Evolutionary conservation across 2,113 vertebrate species (phyloP).

Genomic region (Stegastes partitus): DNA sequence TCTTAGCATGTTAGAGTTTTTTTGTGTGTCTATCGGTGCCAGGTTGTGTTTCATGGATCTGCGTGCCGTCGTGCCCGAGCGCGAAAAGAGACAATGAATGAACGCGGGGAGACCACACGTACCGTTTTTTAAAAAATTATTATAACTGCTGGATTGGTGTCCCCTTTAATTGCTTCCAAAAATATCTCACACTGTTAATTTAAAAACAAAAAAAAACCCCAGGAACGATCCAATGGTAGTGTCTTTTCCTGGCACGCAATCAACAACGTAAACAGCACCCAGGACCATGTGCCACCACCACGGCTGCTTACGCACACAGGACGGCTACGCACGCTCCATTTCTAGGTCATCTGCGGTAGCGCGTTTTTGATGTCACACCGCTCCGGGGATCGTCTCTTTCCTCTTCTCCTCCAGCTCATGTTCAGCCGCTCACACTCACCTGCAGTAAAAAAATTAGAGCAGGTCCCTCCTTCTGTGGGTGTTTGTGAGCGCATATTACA

Average conservation of each 20-base stretch:
- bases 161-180: slow-evolving; percentile 31
- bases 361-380: slow-evolving; percentile 67
- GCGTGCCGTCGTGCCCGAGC: slow-evolving; percentile 16
- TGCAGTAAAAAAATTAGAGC: slow-evolving; percentile 17
- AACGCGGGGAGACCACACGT: slow-evolving; percentile 2
- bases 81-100: slow-evolving; percentile 27
- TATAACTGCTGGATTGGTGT: not conserved
- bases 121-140: not conserved
- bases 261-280: slow-evolving; percentile 45
- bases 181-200: slow-evolving; percentile 4
- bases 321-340: slow-evolving; percentile 61
- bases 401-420: slow-evolving; percentile 31
- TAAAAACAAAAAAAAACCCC: no score
- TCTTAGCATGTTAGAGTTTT: not conserved
- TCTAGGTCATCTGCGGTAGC: slow-evolving; percentile 77
- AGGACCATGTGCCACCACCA: slow-evolving; percentile 45
- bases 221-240: slow-evolving; percentile 31
- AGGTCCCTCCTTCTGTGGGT: slow-evolving; percentile 13
- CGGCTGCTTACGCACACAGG: slow-evolving; percentile 60
- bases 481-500: not conserved
- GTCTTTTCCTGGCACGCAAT: slow-evolving; percentile 35
- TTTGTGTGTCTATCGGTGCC: not conserved
- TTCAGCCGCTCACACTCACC: slow-evolving; percentile 34
- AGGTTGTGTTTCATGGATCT: not conserved
- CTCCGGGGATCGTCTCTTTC: slow-evolving; percentile 52